Conservation (phyloP, 2,888 invertebrate genomes). For the Labia minor region DNA sequence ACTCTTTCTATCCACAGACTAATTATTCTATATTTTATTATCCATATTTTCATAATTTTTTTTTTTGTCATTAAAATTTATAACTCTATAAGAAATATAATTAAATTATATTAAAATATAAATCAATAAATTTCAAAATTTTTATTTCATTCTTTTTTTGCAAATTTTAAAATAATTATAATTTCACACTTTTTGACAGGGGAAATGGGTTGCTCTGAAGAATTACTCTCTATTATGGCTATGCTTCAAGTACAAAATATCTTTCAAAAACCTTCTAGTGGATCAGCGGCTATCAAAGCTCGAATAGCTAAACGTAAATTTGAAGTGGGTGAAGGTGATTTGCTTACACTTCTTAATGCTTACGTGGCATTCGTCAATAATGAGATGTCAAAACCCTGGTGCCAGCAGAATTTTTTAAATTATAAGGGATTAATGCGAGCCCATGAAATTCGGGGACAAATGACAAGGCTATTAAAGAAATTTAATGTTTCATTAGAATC, state of each 20-base stretch:
- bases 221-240: slow-evolving; percentile 77
- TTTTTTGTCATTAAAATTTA: too few species aligned
- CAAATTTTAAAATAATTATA: too few species aligned
- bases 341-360: slow-evolving; percentile 79
- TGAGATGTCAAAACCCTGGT: slow-evolving; percentile 53
- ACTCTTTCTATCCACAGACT: too few species aligned
- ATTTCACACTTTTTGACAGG: slow-evolving; percentile 47
- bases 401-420: slow-evolving; percentile 76
- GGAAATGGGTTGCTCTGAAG: slow-evolving; percentile 83
- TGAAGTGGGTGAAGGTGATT: slow-evolving; percentile 83
- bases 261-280: slow-evolving; percentile 61
- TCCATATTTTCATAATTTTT: too few species aligned
- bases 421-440: slow-evolving; percentile 78
- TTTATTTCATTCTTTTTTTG: too few species aligned
- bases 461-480: slow-evolving; percentile 52
- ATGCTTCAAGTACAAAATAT: slow-evolving; percentile 92
- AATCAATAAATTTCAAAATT: too few species aligned
- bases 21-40: too few species aligned
- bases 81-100: too few species aligned
- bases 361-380: slow-evolving; percentile 47
- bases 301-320: slow-evolving; percentile 69
- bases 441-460: slow-evolving; percentile 57
- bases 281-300: slow-evolving; percentile 57
- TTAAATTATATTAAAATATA: too few species aligned
- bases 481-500: slow-evolving; percentile 57